These are phyloP conservation scores for Antheraea yamamai DNA, from an alignment of 2,888 invertebrate genomes.

Conservation along the genomic window DNA sequence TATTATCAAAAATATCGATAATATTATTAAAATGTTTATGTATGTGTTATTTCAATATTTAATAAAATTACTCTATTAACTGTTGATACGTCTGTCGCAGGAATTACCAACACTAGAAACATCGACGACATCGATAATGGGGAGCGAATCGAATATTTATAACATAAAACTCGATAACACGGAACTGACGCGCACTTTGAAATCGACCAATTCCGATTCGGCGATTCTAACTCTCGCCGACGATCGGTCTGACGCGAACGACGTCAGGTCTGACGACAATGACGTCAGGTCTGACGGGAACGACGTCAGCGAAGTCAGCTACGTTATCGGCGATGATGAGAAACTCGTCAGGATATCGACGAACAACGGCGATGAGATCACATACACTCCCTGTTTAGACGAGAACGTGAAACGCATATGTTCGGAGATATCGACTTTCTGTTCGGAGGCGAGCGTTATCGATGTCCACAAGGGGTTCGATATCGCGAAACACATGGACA, in stretches of 20 bases:
- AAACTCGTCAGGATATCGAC: conserved; percentile 65
- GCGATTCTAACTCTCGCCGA: conserved; percentile 57
- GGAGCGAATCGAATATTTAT: conserved; percentile 76
- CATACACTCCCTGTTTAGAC: conserved; percentile 43
- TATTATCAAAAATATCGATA: too few species aligned
- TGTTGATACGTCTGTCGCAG: conserved; percentile 42
- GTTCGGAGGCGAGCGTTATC: conserved; percentile 35
- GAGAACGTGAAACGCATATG: conserved; percentile 67
- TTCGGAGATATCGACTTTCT: conserved; percentile 65
- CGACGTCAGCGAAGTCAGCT: conserved; percentile 46
- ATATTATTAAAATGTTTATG: neutral
- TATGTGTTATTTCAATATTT: neutral
- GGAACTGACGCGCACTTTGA: conserved; percentile 40
- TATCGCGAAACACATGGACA: conserved; percentile 49
- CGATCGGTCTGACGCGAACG: conserved; percentile 22
- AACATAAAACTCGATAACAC: conserved; percentile 57
- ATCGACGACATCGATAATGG: conserved; percentile 74
- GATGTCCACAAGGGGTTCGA: conserved; percentile 50
- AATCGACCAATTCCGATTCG: conserved; percentile 67
- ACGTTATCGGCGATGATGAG: conserved; percentile 64
- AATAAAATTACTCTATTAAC: neutral
- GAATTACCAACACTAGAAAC: conserved; percentile 61
- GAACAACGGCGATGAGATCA: conserved; percentile 63
- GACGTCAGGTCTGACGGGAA: conserved; percentile 18
- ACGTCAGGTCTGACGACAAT: conserved; percentile 21